A percentile compares a stretch with the other conserved stretches of the same genome.
These are phyloP conservation scores for Clavelina lepadiformis DNA, from an alignment of 23 tunicate genomes.

Conservation along the genomic window DNA sequence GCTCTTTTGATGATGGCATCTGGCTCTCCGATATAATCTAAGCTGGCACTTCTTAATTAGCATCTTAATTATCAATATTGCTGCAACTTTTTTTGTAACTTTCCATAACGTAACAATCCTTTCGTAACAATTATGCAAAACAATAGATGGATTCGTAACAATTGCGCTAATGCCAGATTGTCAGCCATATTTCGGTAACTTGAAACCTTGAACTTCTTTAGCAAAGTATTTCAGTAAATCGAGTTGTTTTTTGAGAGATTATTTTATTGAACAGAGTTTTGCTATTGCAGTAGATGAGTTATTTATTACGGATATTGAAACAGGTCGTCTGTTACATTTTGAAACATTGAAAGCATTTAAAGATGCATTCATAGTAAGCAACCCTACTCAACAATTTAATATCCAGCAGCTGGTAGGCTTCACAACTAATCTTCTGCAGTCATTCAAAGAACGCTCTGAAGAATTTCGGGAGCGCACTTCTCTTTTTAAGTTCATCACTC, in stretches of 20 bases:
- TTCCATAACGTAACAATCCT: conserved; percentile 1
- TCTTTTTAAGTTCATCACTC: conserved; percentile 37
- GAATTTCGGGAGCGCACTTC: conserved; percentile 39
- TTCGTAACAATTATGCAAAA: conserved; percentile 1
- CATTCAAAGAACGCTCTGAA: conserved; percentile 40
- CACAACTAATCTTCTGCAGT: conserved; percentile 40
- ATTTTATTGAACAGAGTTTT: too few species aligned
- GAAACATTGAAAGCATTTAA: conserved; percentile 18
- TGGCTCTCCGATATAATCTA: too few species aligned
- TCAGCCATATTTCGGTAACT: too few species aligned
- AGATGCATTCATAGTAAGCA: conserved; percentile 28
- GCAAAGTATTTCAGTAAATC: conserved; percentile 2
- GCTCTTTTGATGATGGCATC: conserved; percentile 35
- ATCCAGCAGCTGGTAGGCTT: conserved; percentile 44
- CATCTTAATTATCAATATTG: not conserved
- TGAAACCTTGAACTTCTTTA: conserved; percentile 4
- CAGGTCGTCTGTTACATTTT: conserved; percentile 28
- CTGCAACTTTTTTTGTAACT: too few species aligned
- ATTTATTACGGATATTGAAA: conserved; percentile 27
- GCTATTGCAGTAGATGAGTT: too few species aligned
- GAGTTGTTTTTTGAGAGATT: conserved; percentile 1
- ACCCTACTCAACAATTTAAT: conserved; percentile 36
- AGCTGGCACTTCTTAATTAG: conserved; percentile 4
- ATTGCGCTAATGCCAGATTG: conserved; percentile 5
- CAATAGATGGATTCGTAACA: conserved; percentile 1